These are phyloP conservation scores for Drosophila planitibia DNA, from an alignment of 2,888 invertebrate genomes.

Conservation along the genomic window DNA sequence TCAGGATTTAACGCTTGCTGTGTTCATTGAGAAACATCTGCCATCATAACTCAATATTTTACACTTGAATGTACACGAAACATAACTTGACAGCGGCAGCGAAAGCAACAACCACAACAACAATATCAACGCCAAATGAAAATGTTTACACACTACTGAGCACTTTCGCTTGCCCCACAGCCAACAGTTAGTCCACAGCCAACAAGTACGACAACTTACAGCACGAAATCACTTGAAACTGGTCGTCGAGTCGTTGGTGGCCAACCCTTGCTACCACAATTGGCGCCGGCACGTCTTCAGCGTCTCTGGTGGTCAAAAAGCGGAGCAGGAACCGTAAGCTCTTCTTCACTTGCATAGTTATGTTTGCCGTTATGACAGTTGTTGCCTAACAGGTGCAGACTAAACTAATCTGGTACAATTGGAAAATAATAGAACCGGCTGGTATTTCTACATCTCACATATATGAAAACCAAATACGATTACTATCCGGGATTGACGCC, in stretches of 20 bases:
- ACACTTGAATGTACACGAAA: conserved; percentile 77
- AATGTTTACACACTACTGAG: conserved; percentile 79
- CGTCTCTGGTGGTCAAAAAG: conserved; percentile 48
- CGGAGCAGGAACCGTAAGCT: neutral
- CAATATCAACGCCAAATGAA: conserved; percentile 60
- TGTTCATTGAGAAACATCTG: conserved; percentile 79
- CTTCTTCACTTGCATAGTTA: conserved; percentile 5
- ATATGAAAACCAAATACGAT: neutral
- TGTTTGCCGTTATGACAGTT: conserved; percentile 22
- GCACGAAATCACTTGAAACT: conserved; percentile 24
- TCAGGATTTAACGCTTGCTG: conserved; percentile 72
- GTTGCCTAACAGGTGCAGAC: conserved; percentile 30
- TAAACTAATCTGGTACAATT: conserved; percentile 2
- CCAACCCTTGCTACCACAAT: conserved; percentile 11
- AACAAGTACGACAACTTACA: conserved; percentile 1
- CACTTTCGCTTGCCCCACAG: conserved; percentile 50
- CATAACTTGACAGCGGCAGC: conserved; percentile 70
- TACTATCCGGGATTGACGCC: no score
- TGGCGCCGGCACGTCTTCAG: conserved; percentile 70
- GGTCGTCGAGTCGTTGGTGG: conserved; percentile 1
- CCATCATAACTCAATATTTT: conserved; percentile 81
- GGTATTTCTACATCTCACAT: neutral
- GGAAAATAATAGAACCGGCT: neutral
- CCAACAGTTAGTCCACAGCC: conserved; percentile 2
- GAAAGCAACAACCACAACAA: conserved; percentile 22